Evolutionary conservation across 2,888 invertebrate species (phyloP).

Genomic region (Chymomyza fuscimana): DNA sequence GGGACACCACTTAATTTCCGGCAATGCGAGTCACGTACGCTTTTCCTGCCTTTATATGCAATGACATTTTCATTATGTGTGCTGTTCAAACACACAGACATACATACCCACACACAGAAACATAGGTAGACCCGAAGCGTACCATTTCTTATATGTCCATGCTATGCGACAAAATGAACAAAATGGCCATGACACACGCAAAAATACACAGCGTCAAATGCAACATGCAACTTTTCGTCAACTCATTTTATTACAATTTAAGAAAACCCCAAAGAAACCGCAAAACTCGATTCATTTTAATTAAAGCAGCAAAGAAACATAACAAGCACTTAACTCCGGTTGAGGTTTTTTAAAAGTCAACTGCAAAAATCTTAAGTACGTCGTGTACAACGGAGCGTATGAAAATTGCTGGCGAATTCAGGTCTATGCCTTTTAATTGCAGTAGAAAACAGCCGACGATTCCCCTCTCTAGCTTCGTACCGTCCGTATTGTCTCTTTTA

Average conservation of each 20-base stretch:
- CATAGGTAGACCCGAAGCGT: slow-evolving; percentile 17
- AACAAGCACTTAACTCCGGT: slow-evolving; percentile 15
- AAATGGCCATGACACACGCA: slow-evolving; percentile 25
- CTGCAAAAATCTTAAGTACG: slow-evolving; percentile 12
- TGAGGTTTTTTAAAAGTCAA: slow-evolving; percentile 36
- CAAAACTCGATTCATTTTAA: slow-evolving; percentile 62
- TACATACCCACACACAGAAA: background rate
- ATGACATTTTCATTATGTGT: slow-evolving; percentile 66
- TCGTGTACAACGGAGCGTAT: background rate
- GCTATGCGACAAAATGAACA: slow-evolving; percentile 9
- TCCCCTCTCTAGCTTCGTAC: background rate
- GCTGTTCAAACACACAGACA: slow-evolving; percentile 36
- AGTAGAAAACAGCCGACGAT: slow-evolving; percentile 39
- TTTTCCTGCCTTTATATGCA: slow-evolving; percentile 64
- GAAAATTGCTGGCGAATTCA: slow-evolving; percentile 9
- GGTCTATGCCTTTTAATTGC: slow-evolving; percentile 48
- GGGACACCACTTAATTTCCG: slow-evolving; percentile 67
- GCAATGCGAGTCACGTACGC: slow-evolving; percentile 67
- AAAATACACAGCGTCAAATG: slow-evolving; percentile 6
- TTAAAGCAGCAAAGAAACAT: slow-evolving; percentile 50
- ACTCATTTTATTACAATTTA: slow-evolving; percentile 65
- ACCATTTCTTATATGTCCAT: slow-evolving; percentile 31
- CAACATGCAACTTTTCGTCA: slow-evolving; percentile 47
- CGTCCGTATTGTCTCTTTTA: background rate
- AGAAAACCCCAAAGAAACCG: slow-evolving; percentile 11